phyloP scores from a whole-genome alignment of 2,113 vertebrate genomes.

The Phasianus colchicus region DNA sequence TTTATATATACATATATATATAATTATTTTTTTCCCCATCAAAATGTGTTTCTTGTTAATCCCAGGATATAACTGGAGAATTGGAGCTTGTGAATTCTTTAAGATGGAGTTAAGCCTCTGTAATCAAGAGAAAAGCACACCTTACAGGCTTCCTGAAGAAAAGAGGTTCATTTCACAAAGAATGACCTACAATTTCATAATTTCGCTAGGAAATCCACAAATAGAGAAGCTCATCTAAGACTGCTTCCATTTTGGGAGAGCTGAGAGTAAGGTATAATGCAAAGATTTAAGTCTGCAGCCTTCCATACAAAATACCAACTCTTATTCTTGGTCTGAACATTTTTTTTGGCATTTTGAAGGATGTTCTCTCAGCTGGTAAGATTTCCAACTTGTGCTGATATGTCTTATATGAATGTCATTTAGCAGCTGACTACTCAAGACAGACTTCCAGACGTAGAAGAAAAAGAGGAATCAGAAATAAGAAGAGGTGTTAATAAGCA shows the following conservation, averaged over 20 bases:
- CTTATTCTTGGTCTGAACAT: neutral
- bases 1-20: neutral
- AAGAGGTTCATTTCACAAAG: neutral
- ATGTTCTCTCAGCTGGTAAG: neutral
- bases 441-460: neutral
- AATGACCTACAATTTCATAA: neutral
- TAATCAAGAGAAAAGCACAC: neutral
- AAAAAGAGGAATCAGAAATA: neutral
- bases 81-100: neutral
- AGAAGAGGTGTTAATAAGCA: neutral
- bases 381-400: neutral
- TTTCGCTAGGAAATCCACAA: neutral
- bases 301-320: neutral
- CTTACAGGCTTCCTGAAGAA: neutral
- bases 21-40: too few relatives aligned
- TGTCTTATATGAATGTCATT: neutral
- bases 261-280: neutral
- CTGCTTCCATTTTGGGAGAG: neutral
- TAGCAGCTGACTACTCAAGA: constrained; percentile 4
- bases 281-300: neutral
- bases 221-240: neutral
- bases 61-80: neutral
- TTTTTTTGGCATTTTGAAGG: neutral
- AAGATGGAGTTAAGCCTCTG: neutral
- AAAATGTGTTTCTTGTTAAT: neutral